Evolutionary conservation across 2,888 invertebrate genomes (phyloP).

Genomic region (Metellina segmentata): DNA sequence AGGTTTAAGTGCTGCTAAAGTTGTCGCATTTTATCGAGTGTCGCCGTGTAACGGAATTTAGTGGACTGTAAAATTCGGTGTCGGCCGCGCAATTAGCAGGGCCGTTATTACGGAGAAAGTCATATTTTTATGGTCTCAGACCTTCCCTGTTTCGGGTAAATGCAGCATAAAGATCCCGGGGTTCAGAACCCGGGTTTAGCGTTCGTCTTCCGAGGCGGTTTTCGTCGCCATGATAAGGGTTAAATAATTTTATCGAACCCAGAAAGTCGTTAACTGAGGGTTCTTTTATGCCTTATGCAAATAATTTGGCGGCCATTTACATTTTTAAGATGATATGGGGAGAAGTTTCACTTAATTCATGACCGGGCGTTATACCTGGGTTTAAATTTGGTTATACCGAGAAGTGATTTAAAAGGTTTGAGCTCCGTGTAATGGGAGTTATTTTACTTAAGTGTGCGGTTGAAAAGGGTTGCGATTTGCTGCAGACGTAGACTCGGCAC

Average conservation of each 20-base stretch:
- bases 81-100: slow-evolving; percentile 18
- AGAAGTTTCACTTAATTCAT: neutral
- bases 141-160: neutral
- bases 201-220: neutral
- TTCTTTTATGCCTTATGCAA: slow-evolving; percentile 19
- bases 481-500: too few relatives aligned
- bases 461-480: too few relatives aligned
- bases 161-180: neutral
- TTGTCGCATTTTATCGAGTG: slow-evolving; percentile 44
- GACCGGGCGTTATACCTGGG: too few relatives aligned
- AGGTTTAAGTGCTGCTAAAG: slow-evolving; percentile 50
- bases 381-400: too few relatives aligned
- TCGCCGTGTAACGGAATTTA: slow-evolving; percentile 5
- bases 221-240: neutral
- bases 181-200: neutral
- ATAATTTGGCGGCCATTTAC: slow-evolving; percentile 3
- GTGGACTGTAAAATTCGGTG: slow-evolving; percentile 42
- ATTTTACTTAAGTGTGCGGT: too few relatives aligned
- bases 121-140: slow-evolving; percentile 32
- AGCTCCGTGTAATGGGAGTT: too few relatives aligned
- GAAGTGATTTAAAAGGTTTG: too few relatives aligned
- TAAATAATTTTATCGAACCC: neutral
- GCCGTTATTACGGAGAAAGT: slow-evolving; percentile 17
- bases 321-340: neutral
- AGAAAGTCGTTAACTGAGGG: slow-evolving; percentile 10